A percentile compares a stretch with the other conserved stretches of the same genome.
Evolutionary conservation across 2,888 invertebrate species (phyloP).

Genomic region (Spodoptera exigua): DNA sequence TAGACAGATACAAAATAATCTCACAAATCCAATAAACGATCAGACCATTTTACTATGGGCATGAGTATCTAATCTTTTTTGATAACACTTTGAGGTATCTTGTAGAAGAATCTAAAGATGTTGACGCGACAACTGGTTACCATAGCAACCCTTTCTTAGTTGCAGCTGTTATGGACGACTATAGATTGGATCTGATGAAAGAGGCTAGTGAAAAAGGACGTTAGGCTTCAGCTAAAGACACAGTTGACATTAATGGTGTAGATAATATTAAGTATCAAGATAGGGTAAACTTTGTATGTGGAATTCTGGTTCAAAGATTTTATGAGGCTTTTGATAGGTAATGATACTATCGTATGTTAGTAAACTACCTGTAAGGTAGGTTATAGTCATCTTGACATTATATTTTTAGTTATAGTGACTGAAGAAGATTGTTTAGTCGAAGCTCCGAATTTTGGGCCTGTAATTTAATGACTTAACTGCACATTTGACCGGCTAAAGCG

Average conservation of each 20-base stretch:
- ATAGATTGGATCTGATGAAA: constrained; percentile 52
- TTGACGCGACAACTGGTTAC: constrained; percentile 33
- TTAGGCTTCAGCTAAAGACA: constrained; percentile 45
- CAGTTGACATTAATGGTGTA: constrained; percentile 28
- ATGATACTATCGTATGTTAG: too few species aligned
- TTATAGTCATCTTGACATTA: too few species aligned
- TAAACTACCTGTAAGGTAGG: too few species aligned
- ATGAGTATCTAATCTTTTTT: constrained; percentile 17
- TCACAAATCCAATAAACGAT: not conserved
- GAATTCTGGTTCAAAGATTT: constrained; percentile 1
- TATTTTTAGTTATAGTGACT: too few species aligned
- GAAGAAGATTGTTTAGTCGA: too few species aligned
- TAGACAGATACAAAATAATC: not conserved
- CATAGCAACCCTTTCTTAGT: constrained; percentile 55
- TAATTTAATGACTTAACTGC: too few species aligned
- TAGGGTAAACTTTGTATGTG: not conserved
- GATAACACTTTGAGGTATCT: constrained; percentile 30
- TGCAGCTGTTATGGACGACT: constrained; percentile 41
- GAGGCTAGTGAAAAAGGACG: constrained; percentile 43
- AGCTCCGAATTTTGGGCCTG: too few species aligned
- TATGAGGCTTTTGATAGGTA: not conserved
- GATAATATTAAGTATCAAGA: constrained; percentile 28
- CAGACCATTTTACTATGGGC: constrained; percentile 4
- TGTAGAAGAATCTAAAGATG: constrained; percentile 30
- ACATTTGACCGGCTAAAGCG: too few species aligned